Evolutionary conservation across 2,113 vertebrate species (phyloP).

Genomic region (Otocyon megalotis): DNA sequence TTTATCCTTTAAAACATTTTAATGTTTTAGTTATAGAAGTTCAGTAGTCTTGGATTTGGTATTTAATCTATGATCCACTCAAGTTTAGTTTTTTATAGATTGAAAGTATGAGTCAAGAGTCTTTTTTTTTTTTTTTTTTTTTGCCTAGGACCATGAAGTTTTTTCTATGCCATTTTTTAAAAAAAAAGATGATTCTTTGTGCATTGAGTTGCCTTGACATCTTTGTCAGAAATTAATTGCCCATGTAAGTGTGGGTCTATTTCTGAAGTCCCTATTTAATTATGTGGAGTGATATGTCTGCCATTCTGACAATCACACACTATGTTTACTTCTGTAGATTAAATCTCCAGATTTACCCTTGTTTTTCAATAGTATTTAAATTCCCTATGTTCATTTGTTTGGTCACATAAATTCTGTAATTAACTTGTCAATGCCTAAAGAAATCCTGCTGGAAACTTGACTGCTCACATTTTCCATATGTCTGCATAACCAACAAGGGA

Average conservation of each 20-base stretch:
- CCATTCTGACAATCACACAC: background rate
- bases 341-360: background rate
- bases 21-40: background rate
- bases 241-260: background rate
- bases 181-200: background rate
- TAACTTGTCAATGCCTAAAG: background rate
- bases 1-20: background rate
- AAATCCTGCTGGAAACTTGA: background rate
- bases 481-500: background rate
- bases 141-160: background rate
- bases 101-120: background rate
- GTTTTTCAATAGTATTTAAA: background rate
- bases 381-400: background rate
- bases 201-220: background rate
- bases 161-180: background rate
- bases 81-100: background rate
- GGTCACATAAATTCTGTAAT: background rate
- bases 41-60: background rate
- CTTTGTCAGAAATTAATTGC: background rate
- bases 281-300: background rate
- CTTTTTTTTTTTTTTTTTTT: background rate
- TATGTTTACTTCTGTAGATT: background rate
- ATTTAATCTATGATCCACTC: background rate
- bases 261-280: background rate
- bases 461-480: background rate